phyloP scores from a whole-genome alignment of 2,113 vertebrate species.

The Psilopogon haemacephalus region DNA sequence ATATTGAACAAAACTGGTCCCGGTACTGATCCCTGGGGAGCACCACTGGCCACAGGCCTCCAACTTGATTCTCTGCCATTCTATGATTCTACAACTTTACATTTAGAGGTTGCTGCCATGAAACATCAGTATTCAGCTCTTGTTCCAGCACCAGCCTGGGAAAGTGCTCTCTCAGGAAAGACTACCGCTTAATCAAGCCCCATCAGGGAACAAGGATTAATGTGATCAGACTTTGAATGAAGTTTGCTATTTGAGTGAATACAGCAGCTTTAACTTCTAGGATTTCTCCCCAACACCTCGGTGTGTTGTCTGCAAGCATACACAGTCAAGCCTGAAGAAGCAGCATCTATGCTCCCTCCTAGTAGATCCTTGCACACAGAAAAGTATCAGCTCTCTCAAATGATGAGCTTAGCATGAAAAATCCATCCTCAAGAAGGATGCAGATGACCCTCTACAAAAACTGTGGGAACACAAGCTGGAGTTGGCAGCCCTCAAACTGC shows the following conservation, averaged over 20 bases:
- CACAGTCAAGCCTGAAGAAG: fast-evolving
- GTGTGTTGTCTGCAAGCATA: neutral
- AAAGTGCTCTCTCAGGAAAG: neutral
- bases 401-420: neutral
- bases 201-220: neutral
- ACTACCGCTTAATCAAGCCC: neutral
- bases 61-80: no score
- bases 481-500: neutral
- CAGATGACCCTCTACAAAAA: neutral
- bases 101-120: neutral
- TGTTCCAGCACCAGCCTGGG: neutral
- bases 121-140: neutral
- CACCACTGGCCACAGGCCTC: no score
- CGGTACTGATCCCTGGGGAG: no score
- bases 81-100: neutral
- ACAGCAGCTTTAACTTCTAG: neutral
- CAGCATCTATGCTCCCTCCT: fast-evolving
- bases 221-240: neutral
- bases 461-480: neutral
- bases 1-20: no score
- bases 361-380: neutral
- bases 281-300: neutral
- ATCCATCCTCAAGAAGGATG: neutral
- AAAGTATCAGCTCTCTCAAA: neutral
- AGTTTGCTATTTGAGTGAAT: neutral